Base-by-base conservation (phyloP, 1,140 invertebrate genomes). In the Paracyclopina nana region DNA sequence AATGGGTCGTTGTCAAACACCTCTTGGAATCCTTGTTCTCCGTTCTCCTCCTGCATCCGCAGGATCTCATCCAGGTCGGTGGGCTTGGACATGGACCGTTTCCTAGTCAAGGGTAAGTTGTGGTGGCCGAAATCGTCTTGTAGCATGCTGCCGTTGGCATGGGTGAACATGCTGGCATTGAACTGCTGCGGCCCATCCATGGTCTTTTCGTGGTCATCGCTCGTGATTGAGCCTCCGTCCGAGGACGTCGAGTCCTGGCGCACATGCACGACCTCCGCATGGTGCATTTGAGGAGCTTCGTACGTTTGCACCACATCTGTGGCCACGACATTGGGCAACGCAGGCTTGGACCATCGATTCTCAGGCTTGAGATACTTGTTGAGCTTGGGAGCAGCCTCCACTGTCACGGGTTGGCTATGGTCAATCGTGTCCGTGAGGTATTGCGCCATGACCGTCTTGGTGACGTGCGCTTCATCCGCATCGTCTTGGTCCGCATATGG, bases 321-420 rank as follows among this genome's bases (percentile, higher is more conserved):
- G 8, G 34, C 14, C 9, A 38, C 34, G 14, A 16, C 34, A 3
- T 5, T 8, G 5, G n/a, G n/a, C 34, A 38, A 16, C 20, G n/a
- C 34, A 3, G 34, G 34, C 4, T n/a, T 16, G 20, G 34, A 16
- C 34, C 34, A 38, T 16, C 34, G 34, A 20, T 38, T 38, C 34
- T 38, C 34, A 5, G 14, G n/a, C 8, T 38, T 38, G 34, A 38
- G 34, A 38, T 38, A 38, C 34, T 38, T 38, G 34, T 38, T 38
- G n/a, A 20, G 14, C 34, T 38, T 38, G 34, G 34, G 34, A n/a
- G n/a, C n/a, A n/a, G n/a, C n/a, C n/a, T n/a, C n/a, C n/a, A n/a
- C n/a, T n/a, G n/a, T n/a, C n/a, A n/a, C n/a, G n/a, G n/a, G n/a
- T n/a, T n/a, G n/a, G n/a, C n/a, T n/a, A n/a, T n/a, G n/a, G n/a